Base-by-base conservation (phyloP, 1,140 invertebrate genomes). In the Musca domestica region DNA sequence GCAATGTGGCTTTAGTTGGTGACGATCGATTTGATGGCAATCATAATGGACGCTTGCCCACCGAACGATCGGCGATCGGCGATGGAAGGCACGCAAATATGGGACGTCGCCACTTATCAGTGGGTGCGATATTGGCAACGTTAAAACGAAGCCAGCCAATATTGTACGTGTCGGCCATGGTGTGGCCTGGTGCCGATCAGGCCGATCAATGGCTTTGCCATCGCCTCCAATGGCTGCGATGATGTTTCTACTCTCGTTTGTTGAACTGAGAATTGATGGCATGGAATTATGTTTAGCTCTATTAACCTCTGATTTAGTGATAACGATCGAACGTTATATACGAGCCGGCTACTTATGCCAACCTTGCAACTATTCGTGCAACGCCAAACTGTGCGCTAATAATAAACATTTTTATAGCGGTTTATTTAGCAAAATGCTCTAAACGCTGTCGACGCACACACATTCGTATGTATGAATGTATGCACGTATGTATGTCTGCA, bases 281-380 rank as follows among this genome's bases (percentile, higher is more conserved):
- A 34, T 46, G 25, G 63, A 23, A 49, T 49, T 64, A 54, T 23
- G 56, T 61, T 61, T 41, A 70, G 69, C 69, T 70, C 69, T 70
- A 70, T 70, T 70, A 70, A 70, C 69, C 69, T 61, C 69, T 70
- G 69, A 70, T 70, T 70, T 70, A 64, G 69, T 70, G 69, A 70
- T 70, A 70, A 70, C 69, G 69, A 67, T 70, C 69, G 64, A 70
- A 52, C 65, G 69, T 66, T 63, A 22, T 47, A 68, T 48, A 52
- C 30, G 64, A 49, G 52, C 56, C 54, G 61, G 58, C 52, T 67
- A 67, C 66, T 61, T 64, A 48, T 41, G 34, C 34, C 6, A 41
- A 41, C 5, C 10, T 9, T 12, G n/a, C 34, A 41, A 10, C 34
- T 41, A 41, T 41, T 41, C 34, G 34, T 41, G 34, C 34, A 41